Evolutionary conservation across 2,888 invertebrate species (phyloP).

Genomic region (Limnephilus marmoratus): DNA sequence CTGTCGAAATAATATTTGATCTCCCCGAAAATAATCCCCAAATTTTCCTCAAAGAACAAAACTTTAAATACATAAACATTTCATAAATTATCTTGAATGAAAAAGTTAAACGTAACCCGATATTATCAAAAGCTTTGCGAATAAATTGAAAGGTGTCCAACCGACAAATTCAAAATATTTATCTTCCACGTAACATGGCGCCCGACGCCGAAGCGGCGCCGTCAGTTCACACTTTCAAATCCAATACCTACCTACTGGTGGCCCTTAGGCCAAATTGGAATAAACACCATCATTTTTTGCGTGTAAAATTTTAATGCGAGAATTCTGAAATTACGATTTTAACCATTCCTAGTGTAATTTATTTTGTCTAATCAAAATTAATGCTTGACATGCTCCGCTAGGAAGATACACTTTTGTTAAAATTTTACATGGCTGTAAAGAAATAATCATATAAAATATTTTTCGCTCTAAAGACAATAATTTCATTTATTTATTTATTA

Average conservation of each 20-base stretch:
- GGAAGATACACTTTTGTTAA: neutral
- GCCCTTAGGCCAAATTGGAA: constrained; percentile 38
- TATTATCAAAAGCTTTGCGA: constrained; percentile 56
- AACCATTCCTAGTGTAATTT: constrained; percentile 13
- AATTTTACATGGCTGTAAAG: neutral
- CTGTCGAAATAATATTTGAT: constrained; percentile 24
- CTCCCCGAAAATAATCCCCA: constrained; percentile 28
- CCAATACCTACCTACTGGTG: neutral
- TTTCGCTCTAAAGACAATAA: neutral
- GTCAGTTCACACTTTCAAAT: constrained; percentile 50
- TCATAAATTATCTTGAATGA: constrained; percentile 40
- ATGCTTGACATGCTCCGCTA: neutral
- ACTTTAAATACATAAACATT: constrained; percentile 42
- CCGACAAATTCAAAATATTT: constrained; percentile 59
- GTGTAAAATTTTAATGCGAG: constrained; percentile 8
- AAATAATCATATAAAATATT: neutral
- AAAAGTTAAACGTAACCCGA: constrained; percentile 46
- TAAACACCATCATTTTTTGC: constrained; percentile 23
- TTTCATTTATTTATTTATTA: no score
- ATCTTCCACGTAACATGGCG: constrained; percentile 51
- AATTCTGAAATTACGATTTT: constrained; percentile 18
- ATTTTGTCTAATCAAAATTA: constrained; percentile 11
- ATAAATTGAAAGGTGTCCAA: constrained; percentile 59
- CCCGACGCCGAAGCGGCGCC: constrained; percentile 40
- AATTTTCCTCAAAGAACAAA: constrained; percentile 31